A percentile compares a stretch with the other conserved stretches of the same genome.
Evolutionary conservation across 2,797 vertebrate species (phyloP).

Genomic region (Pteronotus mesoamericanus): DNA sequence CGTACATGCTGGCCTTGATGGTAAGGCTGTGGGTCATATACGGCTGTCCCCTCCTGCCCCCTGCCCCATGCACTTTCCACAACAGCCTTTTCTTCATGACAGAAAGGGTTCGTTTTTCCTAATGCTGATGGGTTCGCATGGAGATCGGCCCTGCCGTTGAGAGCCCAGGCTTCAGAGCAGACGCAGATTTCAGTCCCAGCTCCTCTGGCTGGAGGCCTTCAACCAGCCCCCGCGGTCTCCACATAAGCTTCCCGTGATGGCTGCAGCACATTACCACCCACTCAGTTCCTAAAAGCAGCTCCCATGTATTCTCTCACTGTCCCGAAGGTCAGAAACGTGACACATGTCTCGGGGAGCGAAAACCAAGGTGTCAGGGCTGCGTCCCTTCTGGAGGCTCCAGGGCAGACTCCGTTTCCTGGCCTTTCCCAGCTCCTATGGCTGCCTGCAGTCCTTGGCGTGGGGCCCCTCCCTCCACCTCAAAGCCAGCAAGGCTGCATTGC

Average conservation of each 20-base stretch:
- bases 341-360: neutral
- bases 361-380: neutral
- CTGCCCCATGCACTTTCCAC: accelerated
- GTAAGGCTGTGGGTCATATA: accelerated
- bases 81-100: neutral
- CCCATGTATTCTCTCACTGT: accelerated
- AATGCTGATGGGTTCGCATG: neutral
- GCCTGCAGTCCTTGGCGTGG: neutral
- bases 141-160: neutral
- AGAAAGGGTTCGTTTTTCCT: neutral
- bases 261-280: neutral
- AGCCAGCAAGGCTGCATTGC: neutral
- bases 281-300: accelerated
- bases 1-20: accelerated
- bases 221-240: neutral
- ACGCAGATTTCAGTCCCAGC: neutral
- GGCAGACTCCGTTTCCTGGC: neutral
- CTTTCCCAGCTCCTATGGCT: neutral
- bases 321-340: neutral
- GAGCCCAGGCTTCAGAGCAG: neutral
- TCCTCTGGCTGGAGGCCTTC: neutral
- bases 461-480: neutral
- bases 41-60: accelerated
- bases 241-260: accelerated
- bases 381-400: neutral